Base-by-base conservation (phyloP, 2,113 vertebrate genomes). In the Atrichornis clamosus region DNA sequence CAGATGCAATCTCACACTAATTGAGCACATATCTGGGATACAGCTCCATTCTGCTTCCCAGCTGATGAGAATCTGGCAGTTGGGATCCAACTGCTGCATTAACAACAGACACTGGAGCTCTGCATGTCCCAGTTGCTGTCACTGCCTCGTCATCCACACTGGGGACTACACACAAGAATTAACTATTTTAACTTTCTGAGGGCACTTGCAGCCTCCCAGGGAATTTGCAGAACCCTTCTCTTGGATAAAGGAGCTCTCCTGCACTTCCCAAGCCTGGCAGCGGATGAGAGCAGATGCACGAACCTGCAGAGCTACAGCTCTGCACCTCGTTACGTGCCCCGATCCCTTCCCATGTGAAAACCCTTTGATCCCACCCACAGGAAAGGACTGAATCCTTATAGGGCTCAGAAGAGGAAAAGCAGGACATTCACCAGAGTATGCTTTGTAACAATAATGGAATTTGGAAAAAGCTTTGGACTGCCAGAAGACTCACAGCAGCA, bases 371-470 rank as follows among this genome's bases (percentile, higher is more conserved):
- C 95, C 86, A 92, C 80, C 90, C 90, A 44, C 86, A 82, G 88
- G 69, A 60, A 93, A 89, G 52, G 83, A 55, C 32, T 12, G 53
- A 75, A 87, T 81, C 88, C 88, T 90, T 92, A 77, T 49, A 94
- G 90, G 95, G 93, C 76, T 94, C 89, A 11, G 5, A 15, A 41
- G 64, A 94, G 73, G 72, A 94, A 92, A 87, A 88, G 80, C 90
- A 92, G 92, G 83, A 93, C 80, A 46, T 56, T 64, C 85, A 96
- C 69, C 90, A 96, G 69, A 78, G 88, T 20, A 9, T 67, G 93
- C 90, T 96, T 81, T 95, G 92, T 84, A 95, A 94, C 73, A 94
- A 82, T 87, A 90, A 94, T 82, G 73, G 96, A 90, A 92, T 96
- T 78, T 93, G 86, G 93, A 97, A 95, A 95, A 89, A 86, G 76